Conservation (phyloP, 2,113 vertebrate genomes). For the Ptilorrhoa leucosticta region DNA sequence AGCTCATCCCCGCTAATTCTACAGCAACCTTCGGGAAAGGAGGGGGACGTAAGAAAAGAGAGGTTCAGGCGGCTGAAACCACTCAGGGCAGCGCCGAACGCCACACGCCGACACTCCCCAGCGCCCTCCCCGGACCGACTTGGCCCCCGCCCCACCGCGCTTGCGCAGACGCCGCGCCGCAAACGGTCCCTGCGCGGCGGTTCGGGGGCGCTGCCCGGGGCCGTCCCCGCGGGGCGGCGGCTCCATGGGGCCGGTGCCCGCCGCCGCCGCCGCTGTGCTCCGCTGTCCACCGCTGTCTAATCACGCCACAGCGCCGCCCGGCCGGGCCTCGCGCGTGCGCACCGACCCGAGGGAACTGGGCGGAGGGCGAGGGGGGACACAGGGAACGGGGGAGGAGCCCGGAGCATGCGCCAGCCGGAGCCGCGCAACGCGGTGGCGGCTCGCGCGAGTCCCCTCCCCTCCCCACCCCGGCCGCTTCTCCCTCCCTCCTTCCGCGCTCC, state of each 20-base stretch:
- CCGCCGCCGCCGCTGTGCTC: rapidly evolving
- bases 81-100: rapidly evolving
- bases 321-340: neutral
- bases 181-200: rapidly evolving
- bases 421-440: neutral
- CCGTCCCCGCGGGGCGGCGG: neutral
- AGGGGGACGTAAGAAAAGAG: rapidly evolving
- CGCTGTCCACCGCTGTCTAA: no score
- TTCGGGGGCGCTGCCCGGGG: no score
- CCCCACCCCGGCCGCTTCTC: neutral
- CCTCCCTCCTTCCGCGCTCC: rapidly evolving
- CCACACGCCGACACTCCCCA: rapidly evolving
- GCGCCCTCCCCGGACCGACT: rapidly evolving
- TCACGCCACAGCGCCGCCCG: neutral
- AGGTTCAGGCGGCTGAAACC: rapidly evolving
- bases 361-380: neutral
- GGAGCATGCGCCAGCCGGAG: neutral
- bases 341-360: no score
- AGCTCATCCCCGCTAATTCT: neutral
- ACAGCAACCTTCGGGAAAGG: neutral
- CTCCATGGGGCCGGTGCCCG: rapidly evolving
- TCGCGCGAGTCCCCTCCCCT: neutral
- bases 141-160: neutral
- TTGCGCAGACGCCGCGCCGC: neutral
- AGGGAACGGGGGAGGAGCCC: no score